Conservation (phyloP, 2,888 invertebrate species). For the Dorcus hopei region DNA sequence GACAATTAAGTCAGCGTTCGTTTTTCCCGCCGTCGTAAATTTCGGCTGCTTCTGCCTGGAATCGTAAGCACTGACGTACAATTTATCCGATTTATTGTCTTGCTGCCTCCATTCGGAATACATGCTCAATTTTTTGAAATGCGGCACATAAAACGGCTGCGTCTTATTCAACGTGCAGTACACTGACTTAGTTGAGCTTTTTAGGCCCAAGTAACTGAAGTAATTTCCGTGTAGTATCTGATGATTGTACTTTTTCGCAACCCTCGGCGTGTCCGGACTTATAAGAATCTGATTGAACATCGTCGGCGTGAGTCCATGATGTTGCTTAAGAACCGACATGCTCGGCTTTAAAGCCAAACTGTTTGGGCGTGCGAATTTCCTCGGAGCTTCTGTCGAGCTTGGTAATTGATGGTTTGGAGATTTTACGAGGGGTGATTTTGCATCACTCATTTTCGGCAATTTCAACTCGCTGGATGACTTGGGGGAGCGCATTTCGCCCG, state of each 20-base stretch:
- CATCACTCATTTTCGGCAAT: constrained; percentile 19
- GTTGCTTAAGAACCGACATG: constrained; percentile 75
- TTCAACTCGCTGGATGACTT: constrained; percentile 9
- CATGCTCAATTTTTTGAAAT: constrained; percentile 89
- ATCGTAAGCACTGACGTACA: constrained; percentile 60
- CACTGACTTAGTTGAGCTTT: constrained; percentile 85
- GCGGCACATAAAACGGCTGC: constrained; percentile 91
- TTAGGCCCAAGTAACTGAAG: constrained; percentile 86
- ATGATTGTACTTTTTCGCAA: constrained; percentile 85
- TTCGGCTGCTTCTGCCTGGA: constrained; percentile 69
- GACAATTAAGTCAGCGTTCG: constrained; percentile 41
- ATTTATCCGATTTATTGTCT: constrained; percentile 46
- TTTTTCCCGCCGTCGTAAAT: constrained; percentile 60
- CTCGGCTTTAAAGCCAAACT: constrained; percentile 82
- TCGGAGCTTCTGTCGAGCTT: constrained; percentile 50
- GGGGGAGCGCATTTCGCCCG: constrained; percentile 13
- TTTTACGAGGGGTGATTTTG: constrained; percentile 24
- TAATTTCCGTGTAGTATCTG: constrained; percentile 87
- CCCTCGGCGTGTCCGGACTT: constrained; percentile 88
- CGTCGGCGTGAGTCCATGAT: constrained; percentile 78
- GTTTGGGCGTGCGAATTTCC: constrained; percentile 77
- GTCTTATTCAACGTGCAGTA: constrained; percentile 92
- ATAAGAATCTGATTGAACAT: constrained; percentile 80
- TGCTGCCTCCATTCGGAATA: constrained; percentile 83
- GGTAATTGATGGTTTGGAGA: constrained; percentile 18